A percentile compares a stretch with the other conserved stretches of the same genome.
phyloP scores from a whole-genome alignment of 2,888 invertebrate species.

The Epinotia demarniana region DNA sequence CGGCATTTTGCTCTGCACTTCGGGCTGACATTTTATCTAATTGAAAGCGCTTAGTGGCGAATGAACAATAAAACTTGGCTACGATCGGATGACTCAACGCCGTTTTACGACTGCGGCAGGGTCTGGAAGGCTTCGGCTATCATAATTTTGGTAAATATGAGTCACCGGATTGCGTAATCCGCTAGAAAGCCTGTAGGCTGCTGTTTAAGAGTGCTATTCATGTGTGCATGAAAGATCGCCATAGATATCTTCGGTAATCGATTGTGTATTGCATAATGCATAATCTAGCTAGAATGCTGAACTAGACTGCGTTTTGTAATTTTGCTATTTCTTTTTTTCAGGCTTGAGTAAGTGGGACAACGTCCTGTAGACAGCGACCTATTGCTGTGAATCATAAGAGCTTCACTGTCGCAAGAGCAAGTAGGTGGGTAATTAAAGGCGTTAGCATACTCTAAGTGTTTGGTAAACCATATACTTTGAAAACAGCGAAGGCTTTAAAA shows the following conservation, averaged over 20 bases:
- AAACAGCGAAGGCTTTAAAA: slow-evolving; percentile 21
- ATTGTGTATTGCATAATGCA: slow-evolving; percentile 57
- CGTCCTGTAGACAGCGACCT: slow-evolving; percentile 24
- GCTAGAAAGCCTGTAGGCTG: slow-evolving; percentile 54
- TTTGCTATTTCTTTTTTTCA: slow-evolving; percentile 18
- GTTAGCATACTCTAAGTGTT: slow-evolving; percentile 30
- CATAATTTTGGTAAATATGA: slow-evolving; percentile 67
- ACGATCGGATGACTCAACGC: slow-evolving; percentile 62
- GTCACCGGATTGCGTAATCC: slow-evolving; percentile 64
- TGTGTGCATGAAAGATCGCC: slow-evolving; percentile 52
- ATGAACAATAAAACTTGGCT: slow-evolving; percentile 61
- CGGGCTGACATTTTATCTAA: slow-evolving; percentile 45
- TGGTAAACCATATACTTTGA: slow-evolving; percentile 30
- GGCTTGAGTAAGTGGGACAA: slow-evolving; percentile 20
- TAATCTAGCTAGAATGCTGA: slow-evolving; percentile 39
- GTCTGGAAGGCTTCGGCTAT: slow-evolving; percentile 52
- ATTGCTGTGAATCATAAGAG: slow-evolving; percentile 31
- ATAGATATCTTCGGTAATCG: slow-evolving; percentile 57
- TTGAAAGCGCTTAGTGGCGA: slow-evolving; percentile 56
- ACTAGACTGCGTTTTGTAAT: slow-evolving; percentile 31
- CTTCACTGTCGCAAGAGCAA: slow-evolving; percentile 39
- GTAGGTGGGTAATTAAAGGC: slow-evolving; percentile 41
- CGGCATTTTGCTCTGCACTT: slow-evolving; percentile 52
- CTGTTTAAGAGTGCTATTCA: slow-evolving; percentile 57
- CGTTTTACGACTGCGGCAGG: slow-evolving; percentile 53